Base-by-base conservation (phyloP, 2,888 invertebrate genomes). In the Rhimphoctona megacephalus region DNA sequence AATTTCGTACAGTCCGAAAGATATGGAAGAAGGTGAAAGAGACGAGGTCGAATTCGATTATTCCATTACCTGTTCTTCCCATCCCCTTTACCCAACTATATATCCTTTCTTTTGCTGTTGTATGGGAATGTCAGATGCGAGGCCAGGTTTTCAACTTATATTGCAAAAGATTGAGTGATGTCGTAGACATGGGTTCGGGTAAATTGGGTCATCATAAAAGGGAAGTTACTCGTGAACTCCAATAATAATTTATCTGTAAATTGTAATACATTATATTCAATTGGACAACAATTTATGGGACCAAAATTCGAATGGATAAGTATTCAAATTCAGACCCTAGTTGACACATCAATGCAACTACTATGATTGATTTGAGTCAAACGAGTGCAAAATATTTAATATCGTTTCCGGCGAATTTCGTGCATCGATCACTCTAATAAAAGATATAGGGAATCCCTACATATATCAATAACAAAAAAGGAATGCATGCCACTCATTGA, bases 21-120 rank as follows among this genome's bases (percentile, higher is more conserved):
- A 49, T 66, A 54, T 43, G 61, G 57, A 70, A 79, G 70, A 49
- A 69, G 73, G 52, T 49, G 79, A 61, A 73, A 72, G 79, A 77
- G 69, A 69, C 57, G 79, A 69, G 70, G 61, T 70, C 69, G 61
- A 61, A 79, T 70, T 76, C 74, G 82, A 78, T 81, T 81, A 81
- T 81, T 85, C 81, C 70, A 81, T 85, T 78, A 81, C 78, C 73
- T 73, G 66, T 84, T 73, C 66, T 46, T 33, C 64, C 36, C 67
- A 49, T 70, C n/a, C 30, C 61, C 61, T 36, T 46, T 43, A 61
- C 72, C 14, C 52, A 19, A 19, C 52, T 54, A 43, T 76, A 54
- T 46, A 36, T 36, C 49, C 66, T 57, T 46, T 14, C 25, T 30
- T 49, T 43, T 8, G n/a, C 64, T 54, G 39, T 8, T 79, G 54